These are phyloP conservation scores for Rhagologus leucostigma DNA, from an alignment of 2,113 vertebrate species.

Conservation along the genomic window DNA sequence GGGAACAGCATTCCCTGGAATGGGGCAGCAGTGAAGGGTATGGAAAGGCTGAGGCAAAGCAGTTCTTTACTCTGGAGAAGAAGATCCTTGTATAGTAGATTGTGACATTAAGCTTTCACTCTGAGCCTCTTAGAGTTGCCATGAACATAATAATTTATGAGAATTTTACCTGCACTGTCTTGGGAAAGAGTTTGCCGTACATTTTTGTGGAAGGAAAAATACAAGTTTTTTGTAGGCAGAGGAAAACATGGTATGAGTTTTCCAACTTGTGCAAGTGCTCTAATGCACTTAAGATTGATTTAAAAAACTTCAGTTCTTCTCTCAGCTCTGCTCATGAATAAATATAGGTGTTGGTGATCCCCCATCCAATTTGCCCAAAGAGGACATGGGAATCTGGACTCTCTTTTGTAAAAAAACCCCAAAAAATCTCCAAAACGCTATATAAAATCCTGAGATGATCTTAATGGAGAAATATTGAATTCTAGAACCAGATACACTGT, in stretches of 20 bases:
- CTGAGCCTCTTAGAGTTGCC: background rate
- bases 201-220: background rate
- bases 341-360: background rate
- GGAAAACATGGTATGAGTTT: background rate
- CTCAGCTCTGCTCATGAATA: background rate
- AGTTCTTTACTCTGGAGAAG: background rate
- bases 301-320: background rate
- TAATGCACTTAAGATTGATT: background rate
- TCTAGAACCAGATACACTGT: background rate
- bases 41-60: background rate
- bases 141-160: background rate
- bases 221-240: background rate
- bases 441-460: background rate
- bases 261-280: background rate
- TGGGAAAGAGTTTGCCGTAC: background rate
- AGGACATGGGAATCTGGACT: background rate
- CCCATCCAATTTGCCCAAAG: accelerated
- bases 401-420: background rate
- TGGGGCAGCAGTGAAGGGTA: background rate
- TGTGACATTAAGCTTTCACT: background rate
- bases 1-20: background rate
- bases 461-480: background rate
- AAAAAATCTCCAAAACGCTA: background rate
- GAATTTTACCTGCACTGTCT: background rate
- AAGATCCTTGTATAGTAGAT: background rate